These are phyloP conservation scores for Apus apus DNA, from an alignment of 2,113 vertebrate genomes.

Conservation along the genomic window DNA sequence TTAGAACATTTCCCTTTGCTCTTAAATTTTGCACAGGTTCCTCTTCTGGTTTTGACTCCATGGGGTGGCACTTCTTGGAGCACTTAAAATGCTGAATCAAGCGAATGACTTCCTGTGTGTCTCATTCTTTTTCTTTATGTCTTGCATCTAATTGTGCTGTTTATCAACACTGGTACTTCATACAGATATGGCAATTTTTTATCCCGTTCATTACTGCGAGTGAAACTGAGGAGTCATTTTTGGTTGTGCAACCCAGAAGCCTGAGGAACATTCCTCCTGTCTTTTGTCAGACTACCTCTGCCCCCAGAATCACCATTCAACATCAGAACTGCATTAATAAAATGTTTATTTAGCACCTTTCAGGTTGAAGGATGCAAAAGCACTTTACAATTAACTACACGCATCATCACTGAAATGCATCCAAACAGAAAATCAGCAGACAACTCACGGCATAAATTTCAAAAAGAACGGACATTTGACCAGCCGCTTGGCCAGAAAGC, in stretches of 20 bases:
- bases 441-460: conserved; percentile 10
- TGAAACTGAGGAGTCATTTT: background rate
- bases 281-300: conserved; percentile 11
- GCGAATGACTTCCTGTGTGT: background rate
- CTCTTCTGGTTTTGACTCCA: background rate
- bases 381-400: conserved; percentile 61
- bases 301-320: conserved; percentile 40
- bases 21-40: background rate
- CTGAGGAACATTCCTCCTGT: conserved; percentile 13
- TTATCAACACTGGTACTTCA: background rate
- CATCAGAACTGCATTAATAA: conserved; percentile 56
- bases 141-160: background rate
- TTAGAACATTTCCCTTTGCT: background rate
- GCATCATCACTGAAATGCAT: conserved; percentile 47
- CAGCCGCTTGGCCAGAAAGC: background rate
- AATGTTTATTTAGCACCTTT: conserved; percentile 76
- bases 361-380: conserved; percentile 54
- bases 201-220: background rate
- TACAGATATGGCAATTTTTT: background rate
- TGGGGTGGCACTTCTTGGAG: background rate
- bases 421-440: conserved; percentile 42
- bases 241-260: background rate
- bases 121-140: background rate
- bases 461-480: background rate
- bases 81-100: background rate